A percentile compares a stretch with the other conserved stretches of the same genome.
Conservation (phyloP, 2,888 invertebrate genomes). For the Syritta pipiens region DNA sequence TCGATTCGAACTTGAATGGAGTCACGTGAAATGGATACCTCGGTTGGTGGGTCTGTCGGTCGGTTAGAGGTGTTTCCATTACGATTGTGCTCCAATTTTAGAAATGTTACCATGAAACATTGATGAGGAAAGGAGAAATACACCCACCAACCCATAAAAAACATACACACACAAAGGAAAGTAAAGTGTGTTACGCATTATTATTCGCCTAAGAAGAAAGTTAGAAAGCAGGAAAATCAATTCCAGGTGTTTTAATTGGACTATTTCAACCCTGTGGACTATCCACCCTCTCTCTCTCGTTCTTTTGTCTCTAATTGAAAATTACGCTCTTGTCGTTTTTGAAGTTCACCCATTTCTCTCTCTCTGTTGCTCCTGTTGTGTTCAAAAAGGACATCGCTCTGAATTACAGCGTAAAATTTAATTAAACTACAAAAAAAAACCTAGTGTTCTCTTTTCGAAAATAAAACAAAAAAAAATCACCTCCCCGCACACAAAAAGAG, state of each 20-base stretch:
- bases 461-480: constrained; percentile 16
- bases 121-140: constrained; percentile 48
- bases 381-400: constrained; percentile 42
- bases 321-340: constrained; percentile 32
- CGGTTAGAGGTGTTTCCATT: constrained; percentile 22
- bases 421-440: constrained; percentile 46
- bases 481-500: not conserved
- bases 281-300: not conserved
- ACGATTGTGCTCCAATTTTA: constrained; percentile 56
- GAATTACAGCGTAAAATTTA: constrained; percentile 44
- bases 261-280: not conserved
- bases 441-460: not conserved
- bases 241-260: constrained; percentile 61
- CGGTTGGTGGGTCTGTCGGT: constrained; percentile 22
- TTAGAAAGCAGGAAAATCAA: constrained; percentile 37
- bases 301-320: constrained; percentile 39
- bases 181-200: constrained; percentile 17
- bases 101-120: constrained; percentile 61
- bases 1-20: not conserved
- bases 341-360: not conserved
- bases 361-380: not conserved
- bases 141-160: not conserved
- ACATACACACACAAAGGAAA: not conserved
- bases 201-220: not conserved
- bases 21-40: constrained; percentile 54